Base-by-base conservation (phyloP, 2,797 vertebrate genomes). In the Champsocephalus esox region DNA sequence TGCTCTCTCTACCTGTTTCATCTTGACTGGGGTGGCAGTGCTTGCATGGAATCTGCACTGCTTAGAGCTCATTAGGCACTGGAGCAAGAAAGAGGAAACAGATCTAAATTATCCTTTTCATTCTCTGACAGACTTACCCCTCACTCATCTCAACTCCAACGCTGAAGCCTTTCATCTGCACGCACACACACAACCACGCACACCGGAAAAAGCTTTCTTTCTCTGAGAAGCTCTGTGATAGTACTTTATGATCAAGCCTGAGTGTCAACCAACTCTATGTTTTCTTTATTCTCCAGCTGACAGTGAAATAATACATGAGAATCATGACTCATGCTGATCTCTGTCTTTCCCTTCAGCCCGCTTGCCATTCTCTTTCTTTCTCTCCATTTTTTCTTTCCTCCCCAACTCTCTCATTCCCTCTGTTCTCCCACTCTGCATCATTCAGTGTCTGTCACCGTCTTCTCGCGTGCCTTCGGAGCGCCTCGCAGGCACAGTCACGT, bases 31-130 rank as follows among this genome's bases (percentile, higher is more conserved):
- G 86, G 89, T 80, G 89, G 88, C 84, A 87, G 82, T 70, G 81
- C 89, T 89, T 51, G 69, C 77, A 5, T 86, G 83, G 84, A 85
- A 89, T 88, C 90, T 0, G 88, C 88, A 80, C 81, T 93, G 88
- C 90, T 94, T 92, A 92, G 91, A 86, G 88, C 90, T 93, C 92
- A 93, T 93, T 94, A 93, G 85, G 82, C 61, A 28, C 71, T 32
- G 77, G 83, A 92, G 86, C 81, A 89, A 82, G 79, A 89, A 72
- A 89, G 86, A 90, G 90, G 92, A 93, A 93, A 92, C 88, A 79
- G 87, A 91, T 93, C 90, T 91, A 92, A 94, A 92, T 93, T 72
- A 92, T 92, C 89, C 89, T 92, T 91, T 92, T 92, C 84, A 89
- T 92, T 92, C 79, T 75, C 70, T 88, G 90, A 92, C 91, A 92